These are phyloP conservation scores for Plectus sambesii DNA, from an alignment of 1,140 invertebrate species.

Conservation along the genomic window DNA sequence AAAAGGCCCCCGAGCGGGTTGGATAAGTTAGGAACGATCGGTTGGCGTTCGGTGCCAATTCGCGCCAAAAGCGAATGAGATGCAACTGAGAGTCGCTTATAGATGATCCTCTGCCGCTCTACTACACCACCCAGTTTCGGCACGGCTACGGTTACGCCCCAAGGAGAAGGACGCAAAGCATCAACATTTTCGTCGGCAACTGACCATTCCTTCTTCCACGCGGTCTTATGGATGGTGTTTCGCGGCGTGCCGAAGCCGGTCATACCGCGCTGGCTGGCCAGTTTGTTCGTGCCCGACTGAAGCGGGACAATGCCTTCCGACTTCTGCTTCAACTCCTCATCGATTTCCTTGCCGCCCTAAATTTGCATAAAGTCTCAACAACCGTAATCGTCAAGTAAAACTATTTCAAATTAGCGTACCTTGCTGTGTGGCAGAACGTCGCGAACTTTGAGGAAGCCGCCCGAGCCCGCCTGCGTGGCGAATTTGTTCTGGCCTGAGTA, in stretches of 20 bases:
- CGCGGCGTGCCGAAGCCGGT: slow-evolving; percentile 45
- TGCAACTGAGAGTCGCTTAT: too few species aligned
- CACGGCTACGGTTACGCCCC: too few species aligned
- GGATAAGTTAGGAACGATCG: too few species aligned
- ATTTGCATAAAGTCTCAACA: slow-evolving; percentile 9
- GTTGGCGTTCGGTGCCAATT: too few species aligned
- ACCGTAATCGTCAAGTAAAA: too few species aligned
- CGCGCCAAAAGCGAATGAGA: too few species aligned
- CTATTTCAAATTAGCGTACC: too few species aligned
- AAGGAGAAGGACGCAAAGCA: too few species aligned
- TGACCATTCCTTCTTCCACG: slow-evolving; percentile 46
- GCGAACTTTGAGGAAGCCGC: slow-evolving; percentile 45
- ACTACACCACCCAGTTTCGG: too few species aligned
- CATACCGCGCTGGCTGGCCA: slow-evolving; percentile 41
- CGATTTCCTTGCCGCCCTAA: slow-evolving; percentile 42
- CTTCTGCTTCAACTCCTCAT: slow-evolving; percentile 39
- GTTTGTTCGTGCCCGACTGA: slow-evolving; percentile 22
- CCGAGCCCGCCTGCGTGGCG: slow-evolving; percentile 40
- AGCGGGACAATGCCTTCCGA: slow-evolving; percentile 32
- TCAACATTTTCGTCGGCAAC: too few species aligned
- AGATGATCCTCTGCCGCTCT: too few species aligned
- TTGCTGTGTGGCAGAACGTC: slow-evolving; percentile 43
- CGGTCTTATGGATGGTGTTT: slow-evolving; percentile 33
- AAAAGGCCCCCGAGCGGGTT: too few species aligned
- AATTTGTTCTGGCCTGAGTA: slow-evolving; percentile 46